Evolutionary conservation across 2,797 vertebrate species (phyloP).

Genomic region (Sebastes paucispinis): DNA sequence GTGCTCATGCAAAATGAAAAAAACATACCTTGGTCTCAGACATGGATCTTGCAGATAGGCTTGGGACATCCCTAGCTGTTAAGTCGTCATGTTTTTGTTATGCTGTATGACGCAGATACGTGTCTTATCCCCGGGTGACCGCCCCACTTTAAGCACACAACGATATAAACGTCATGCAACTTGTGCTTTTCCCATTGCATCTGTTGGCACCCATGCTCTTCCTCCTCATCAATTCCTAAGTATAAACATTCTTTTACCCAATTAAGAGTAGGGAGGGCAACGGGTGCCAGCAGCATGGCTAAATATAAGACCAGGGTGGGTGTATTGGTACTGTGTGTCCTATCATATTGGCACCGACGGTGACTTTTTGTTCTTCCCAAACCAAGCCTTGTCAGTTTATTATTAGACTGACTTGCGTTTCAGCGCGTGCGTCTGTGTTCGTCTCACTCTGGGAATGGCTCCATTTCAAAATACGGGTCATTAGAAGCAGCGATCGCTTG

Average conservation of each 20-base stretch:
- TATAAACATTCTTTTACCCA: slow-evolving; percentile 68
- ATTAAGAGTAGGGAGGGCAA: slow-evolving; percentile 19
- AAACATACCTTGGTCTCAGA: neutral
- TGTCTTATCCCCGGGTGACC: neutral
- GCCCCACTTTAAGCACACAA: slow-evolving; percentile 4
- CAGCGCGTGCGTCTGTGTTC: slow-evolving; percentile 33
- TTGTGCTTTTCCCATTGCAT: slow-evolving; percentile 41
- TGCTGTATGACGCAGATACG: neutral
- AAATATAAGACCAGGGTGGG: slow-evolving; percentile 56
- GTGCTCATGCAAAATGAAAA: no score
- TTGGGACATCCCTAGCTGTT: neutral
- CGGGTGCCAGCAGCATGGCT: slow-evolving; percentile 37
- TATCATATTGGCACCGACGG: slow-evolving; percentile 38
- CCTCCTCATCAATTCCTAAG: slow-evolving; percentile 42
- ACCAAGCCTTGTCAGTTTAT: slow-evolving; percentile 62
- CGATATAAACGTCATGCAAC: slow-evolving; percentile 22
- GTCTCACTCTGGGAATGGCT: slow-evolving; percentile 48
- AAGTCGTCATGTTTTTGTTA: neutral
- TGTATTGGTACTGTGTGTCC: slow-evolving; percentile 50
- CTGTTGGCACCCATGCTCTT: slow-evolving; percentile 33
- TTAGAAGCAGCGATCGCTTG: slow-evolving; percentile 46
- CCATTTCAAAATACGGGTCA: slow-evolving; percentile 56
- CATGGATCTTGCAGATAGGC: neutral
- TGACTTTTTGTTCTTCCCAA: slow-evolving; percentile 66
- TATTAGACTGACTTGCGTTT: slow-evolving; percentile 56